Percentiles rank a stretch among this genome's conserved stretches.
phyloP scores from a whole-genome alignment of 2,113 vertebrate genomes.

The Ailurus styani region DNA sequence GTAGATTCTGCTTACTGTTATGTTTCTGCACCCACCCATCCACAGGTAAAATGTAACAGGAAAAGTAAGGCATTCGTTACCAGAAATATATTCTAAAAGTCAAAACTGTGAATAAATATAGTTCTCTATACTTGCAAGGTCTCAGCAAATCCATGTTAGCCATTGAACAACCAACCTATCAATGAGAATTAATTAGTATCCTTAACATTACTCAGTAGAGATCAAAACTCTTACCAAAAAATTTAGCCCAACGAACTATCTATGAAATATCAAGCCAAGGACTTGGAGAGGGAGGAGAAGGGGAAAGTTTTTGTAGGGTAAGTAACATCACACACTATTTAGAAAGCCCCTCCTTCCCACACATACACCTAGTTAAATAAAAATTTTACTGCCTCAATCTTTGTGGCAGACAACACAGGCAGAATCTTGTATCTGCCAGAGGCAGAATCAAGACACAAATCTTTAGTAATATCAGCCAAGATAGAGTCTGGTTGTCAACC shows the following conservation, averaged over 20 bases:
- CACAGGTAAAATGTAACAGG: not conserved
- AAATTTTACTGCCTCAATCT: not conserved
- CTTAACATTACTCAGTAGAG: not conserved
- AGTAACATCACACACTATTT: not conserved
- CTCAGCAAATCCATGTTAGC: not conserved
- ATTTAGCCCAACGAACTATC: not conserved
- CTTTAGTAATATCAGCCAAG: not conserved
- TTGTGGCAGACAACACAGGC: not conserved
- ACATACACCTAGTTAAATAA: not conserved
- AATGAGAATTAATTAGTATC: not conserved
- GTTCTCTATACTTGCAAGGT: not conserved
- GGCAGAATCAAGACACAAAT: not conserved
- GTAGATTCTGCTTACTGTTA: not conserved
- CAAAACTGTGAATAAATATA: not conserved
- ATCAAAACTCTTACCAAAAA: not conserved
- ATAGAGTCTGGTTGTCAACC: not conserved
- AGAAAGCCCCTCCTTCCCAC: not conserved
- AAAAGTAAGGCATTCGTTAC: not conserved
- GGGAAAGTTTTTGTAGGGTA: not conserved
- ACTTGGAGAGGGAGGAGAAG: not conserved
- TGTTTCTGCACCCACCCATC: not conserved
- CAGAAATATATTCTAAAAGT: not conserved
- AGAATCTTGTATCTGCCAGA: not conserved
- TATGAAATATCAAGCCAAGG: not conserved
- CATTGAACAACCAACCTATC: not conserved